Conservation (phyloP, 1,140 invertebrate species). For the Neoseiulus cucumeris region DNA sequence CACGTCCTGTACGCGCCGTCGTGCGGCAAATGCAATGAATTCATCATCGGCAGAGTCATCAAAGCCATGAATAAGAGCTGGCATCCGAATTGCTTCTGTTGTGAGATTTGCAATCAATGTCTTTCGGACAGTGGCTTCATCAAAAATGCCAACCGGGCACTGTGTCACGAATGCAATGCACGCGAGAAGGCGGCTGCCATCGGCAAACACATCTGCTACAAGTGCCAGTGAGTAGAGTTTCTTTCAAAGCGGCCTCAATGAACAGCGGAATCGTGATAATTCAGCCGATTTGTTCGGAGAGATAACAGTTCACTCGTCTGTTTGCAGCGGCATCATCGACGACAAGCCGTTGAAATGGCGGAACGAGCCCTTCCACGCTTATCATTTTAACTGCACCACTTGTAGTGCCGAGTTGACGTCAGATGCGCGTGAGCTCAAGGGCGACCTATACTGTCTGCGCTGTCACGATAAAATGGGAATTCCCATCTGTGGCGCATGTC, state of each 20-base stretch:
- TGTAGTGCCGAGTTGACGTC: slow-evolving; percentile 39
- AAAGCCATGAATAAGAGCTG: slow-evolving; percentile 98
- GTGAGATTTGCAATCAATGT: slow-evolving; percentile 71
- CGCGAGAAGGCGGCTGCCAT: slow-evolving; percentile 79
- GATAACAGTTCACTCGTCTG: slow-evolving; percentile 15
- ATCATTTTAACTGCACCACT: slow-evolving; percentile 92
- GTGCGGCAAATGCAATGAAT: slow-evolving; percentile 88
- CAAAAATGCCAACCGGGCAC: slow-evolving; percentile 68
- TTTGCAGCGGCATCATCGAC: slow-evolving; percentile 69
- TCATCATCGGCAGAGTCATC: slow-evolving; percentile 92
- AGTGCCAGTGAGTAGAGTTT: slow-evolving; percentile 73
- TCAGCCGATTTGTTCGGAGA: slow-evolving; percentile 7
- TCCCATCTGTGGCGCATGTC: slow-evolving; percentile 85
- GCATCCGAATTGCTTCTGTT: slow-evolving; percentile 94
- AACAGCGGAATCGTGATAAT: not conserved
- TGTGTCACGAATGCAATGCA: slow-evolving; percentile 93
- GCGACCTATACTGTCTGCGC: slow-evolving; percentile 84
- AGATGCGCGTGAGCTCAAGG: slow-evolving; percentile 82
- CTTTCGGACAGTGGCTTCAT: slow-evolving; percentile 93
- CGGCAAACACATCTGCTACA: slow-evolving; percentile 93
- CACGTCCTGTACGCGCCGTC: slow-evolving; percentile 95
- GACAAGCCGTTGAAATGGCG: slow-evolving; percentile 86
- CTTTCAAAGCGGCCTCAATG: not conserved
- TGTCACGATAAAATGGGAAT: slow-evolving; percentile 99
- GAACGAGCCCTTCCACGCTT: slow-evolving; percentile 93